Percentiles rank a stretch among this genome's conserved stretches.
These are phyloP conservation scores for Albula glossodonta DNA, from an alignment of 2,113 vertebrate species.

Conservation along the genomic window DNA sequence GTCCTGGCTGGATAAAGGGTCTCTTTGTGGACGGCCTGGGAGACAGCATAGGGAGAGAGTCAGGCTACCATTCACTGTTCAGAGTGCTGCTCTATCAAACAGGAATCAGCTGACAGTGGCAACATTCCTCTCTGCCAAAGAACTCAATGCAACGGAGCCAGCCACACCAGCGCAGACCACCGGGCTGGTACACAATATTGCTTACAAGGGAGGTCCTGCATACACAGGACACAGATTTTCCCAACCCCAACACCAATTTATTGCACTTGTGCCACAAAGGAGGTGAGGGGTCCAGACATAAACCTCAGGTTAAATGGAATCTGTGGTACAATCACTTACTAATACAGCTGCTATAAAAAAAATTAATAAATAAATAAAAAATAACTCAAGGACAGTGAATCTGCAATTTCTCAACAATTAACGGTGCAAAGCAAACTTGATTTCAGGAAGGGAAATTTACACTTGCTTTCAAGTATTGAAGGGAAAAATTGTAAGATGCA, in stretches of 20 bases:
- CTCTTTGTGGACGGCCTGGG: conserved; percentile 16
- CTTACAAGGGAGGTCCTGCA: not conserved
- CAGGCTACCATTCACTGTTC: not conserved
- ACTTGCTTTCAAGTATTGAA: too few species aligned
- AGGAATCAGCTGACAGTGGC: conserved; percentile 22
- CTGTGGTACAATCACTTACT: too few species aligned
- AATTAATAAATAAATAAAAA: too few species aligned
- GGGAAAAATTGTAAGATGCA: too few species aligned
- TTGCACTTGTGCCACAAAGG: too few species aligned
- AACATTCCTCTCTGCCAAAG: not conserved
- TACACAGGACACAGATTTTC: not conserved
- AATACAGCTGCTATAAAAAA: too few species aligned
- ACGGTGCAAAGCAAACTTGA: too few species aligned
- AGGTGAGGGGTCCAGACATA: too few species aligned
- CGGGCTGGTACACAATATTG: not conserved
- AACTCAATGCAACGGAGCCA: not conserved
- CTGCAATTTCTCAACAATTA: too few species aligned
- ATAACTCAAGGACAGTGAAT: too few species aligned
- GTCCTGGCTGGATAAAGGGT: conserved; percentile 37
- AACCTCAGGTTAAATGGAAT: too few species aligned
- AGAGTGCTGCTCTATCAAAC: conserved; percentile 9
- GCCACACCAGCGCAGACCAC: not conserved
- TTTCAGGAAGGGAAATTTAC: too few species aligned
- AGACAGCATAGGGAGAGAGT: not conserved
- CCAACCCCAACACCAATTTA: not conserved